These are phyloP conservation scores for Serinus canaria DNA, from an alignment of 2,113 vertebrate species.

Conservation along the genomic window DNA sequence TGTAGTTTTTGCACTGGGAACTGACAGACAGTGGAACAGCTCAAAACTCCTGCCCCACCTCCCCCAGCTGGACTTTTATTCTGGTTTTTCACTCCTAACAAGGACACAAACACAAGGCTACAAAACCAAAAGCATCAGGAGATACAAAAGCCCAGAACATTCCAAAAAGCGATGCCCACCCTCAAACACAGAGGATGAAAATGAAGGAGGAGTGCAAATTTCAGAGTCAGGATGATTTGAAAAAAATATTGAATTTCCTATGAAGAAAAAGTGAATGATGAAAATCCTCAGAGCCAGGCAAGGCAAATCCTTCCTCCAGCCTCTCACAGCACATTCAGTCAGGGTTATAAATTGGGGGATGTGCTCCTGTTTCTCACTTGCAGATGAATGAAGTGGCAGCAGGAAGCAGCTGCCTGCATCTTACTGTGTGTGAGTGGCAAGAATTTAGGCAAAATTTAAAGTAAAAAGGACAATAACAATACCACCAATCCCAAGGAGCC, in stretches of 20 bases:
- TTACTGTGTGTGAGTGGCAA: neutral
- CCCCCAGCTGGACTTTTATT: neutral
- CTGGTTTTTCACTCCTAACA: neutral
- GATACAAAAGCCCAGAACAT: neutral
- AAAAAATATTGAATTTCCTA: neutral
- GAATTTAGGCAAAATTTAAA: neutral
- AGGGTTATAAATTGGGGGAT: neutral
- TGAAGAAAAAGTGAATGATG: neutral
- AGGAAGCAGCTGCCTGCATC: neutral
- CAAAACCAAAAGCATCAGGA: neutral
- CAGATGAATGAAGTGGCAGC: neutral
- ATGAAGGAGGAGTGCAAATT: accelerated
- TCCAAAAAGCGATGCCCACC: neutral
- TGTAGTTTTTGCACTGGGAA: neutral
- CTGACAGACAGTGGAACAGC: neutral
- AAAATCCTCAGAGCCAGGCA: neutral
- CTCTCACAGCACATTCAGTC: neutral
- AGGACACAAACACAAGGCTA: neutral
- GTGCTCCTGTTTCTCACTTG: neutral
- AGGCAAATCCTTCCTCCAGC: neutral
- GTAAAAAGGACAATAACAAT: neutral
- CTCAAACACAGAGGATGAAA: neutral
- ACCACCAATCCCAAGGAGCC: accelerated
- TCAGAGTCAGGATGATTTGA: neutral
- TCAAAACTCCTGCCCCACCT: neutral